These are phyloP conservation scores for Andrena minutula DNA, from an alignment of 2,888 invertebrate genomes.

Conservation along the genomic window DNA sequence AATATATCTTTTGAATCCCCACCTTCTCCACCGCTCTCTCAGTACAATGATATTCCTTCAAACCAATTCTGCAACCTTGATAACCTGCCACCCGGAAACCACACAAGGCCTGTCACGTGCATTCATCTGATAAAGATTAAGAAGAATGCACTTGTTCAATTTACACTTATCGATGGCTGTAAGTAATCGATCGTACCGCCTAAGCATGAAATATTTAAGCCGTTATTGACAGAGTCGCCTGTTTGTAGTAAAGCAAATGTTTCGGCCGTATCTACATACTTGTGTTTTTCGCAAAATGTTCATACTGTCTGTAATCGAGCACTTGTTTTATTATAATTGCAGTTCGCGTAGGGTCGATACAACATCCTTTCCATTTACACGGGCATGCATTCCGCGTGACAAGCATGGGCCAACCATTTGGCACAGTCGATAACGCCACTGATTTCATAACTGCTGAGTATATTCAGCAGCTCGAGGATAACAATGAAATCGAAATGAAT, in stretches of 20 bases:
- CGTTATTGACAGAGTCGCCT: neutral
- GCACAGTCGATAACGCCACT: neutral
- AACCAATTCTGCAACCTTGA: slow-evolving; percentile 93
- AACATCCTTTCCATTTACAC: slow-evolving; percentile 96
- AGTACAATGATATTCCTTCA: slow-evolving; percentile 90
- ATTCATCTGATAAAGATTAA: slow-evolving; percentile 94
- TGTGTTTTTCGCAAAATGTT: too few relatives aligned
- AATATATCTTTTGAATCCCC: slow-evolving; percentile 92
- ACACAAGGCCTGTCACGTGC: slow-evolving; percentile 89
- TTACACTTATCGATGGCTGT: slow-evolving; percentile 95
- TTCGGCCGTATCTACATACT: too few relatives aligned
- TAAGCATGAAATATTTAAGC: neutral
- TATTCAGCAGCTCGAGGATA: slow-evolving; percentile 87
- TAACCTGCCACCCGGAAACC: slow-evolving; percentile 90
- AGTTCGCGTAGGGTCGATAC: slow-evolving; percentile 92
- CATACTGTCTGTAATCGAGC: too few relatives aligned
- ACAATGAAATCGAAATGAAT: slow-evolving; percentile 89
- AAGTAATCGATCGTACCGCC: slow-evolving; percentile 55
- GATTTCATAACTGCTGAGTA: neutral
- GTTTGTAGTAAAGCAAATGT: too few relatives aligned
- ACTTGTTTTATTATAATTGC: slow-evolving; percentile 73
- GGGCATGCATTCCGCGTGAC: slow-evolving; percentile 93
- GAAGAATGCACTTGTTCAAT: slow-evolving; percentile 93
- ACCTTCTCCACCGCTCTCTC: slow-evolving; percentile 92
- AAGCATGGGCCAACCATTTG: slow-evolving; percentile 88